Evolutionary conservation across 2,888 invertebrate species (phyloP), one percentile per base, ranked within the genome.

Genomic region (Tyria jacobaeae): DNA sequence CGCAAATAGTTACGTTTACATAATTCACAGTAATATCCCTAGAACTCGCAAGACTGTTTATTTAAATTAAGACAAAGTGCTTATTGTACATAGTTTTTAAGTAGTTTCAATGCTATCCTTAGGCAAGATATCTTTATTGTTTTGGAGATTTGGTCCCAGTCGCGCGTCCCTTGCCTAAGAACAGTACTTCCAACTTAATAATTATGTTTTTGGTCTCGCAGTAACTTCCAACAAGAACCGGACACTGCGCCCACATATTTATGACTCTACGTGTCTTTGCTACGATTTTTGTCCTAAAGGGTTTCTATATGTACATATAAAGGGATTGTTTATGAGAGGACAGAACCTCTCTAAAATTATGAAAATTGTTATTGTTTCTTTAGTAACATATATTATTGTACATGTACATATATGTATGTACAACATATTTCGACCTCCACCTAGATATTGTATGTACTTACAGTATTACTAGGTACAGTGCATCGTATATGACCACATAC

Each of bases 111-210:
- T 70, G 54, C 21, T 68, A 64, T 65, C 69, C 60, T 31, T 25
- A 37, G 35, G 39, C 48, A 47, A 64, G 66, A 70, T 70, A 68
- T 75, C 73, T 75, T 78, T 72, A 78, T 78, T 60, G 52, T 62
- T 71, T 57, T 50, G 48, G 70, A 75, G 78, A 75, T 70, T 71
- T 77, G 44, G 59, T 52, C 62, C 61, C 62, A 44, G 44, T 58
- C 24, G 35, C 39, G 39, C 49, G 34, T 39, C 61, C 63, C 54
- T 39, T 54, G 41, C 64, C 60, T 59, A 75, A 67, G 66, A 75
- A 75, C 54, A 56, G 70, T 75, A 70, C 60, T 72, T 68, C 52
- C 66, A 75, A 75, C 75, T 76, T 78, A 76, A 76, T 76, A 76
- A 78, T 78, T 70, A 78, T 78, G 79, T 76, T 68, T 64, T 64